phyloP scores from a whole-genome alignment of 2,113 vertebrate species.

The Urocolius indicus region DNA sequence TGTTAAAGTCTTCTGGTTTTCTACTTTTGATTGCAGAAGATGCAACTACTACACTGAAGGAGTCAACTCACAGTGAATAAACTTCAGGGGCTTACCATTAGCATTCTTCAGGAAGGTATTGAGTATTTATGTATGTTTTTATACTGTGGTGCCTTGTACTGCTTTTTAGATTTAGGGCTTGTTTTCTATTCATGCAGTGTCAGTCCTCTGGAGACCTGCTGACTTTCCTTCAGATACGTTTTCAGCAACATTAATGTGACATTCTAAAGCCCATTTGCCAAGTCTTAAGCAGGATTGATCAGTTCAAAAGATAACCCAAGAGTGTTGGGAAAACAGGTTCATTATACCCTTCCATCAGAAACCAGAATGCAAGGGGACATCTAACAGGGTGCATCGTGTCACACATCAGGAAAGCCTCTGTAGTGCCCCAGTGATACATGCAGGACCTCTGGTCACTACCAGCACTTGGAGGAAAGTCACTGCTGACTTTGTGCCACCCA shows the following conservation, averaged over 20 bases:
- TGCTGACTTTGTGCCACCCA: fast-evolving
- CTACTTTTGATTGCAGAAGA: background rate
- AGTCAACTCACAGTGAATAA: background rate
- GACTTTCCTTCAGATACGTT: background rate
- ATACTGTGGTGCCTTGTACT: background rate
- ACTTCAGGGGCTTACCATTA: background rate
- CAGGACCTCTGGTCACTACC: background rate
- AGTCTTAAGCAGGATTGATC: background rate
- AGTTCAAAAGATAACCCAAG: background rate
- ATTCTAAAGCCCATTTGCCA: background rate
- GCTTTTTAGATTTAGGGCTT: background rate
- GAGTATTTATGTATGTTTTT: background rate
- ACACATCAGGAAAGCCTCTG: background rate
- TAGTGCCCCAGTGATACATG: background rate
- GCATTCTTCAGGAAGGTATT: background rate
- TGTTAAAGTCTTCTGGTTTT: background rate
- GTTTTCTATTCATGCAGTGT: background rate
- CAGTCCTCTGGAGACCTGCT: background rate
- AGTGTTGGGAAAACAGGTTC: background rate
- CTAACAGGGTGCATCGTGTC: background rate
- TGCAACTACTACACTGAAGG: background rate
- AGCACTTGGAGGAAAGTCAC: background rate
- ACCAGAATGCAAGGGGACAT: background rate
- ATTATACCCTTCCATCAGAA: background rate
- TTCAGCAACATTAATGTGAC: background rate